Base-by-base conservation (phyloP, 1,140 invertebrate genomes). In the Drosophila ironensis region DNA sequence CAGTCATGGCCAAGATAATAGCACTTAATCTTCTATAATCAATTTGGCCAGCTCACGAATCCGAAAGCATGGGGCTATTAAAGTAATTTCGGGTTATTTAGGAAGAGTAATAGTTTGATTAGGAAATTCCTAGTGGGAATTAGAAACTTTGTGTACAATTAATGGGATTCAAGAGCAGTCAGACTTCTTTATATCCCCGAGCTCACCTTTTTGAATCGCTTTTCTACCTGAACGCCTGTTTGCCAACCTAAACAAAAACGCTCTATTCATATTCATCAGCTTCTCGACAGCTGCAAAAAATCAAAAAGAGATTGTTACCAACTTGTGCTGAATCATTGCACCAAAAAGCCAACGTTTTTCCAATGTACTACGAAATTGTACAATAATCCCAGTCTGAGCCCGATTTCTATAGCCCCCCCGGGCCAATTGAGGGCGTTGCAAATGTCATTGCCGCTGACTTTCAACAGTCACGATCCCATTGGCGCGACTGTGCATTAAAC, bases 181-280 rank as follows among this genome's bases (percentile, higher is more conserved):
- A 20, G 6, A 1, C 1, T 24, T 63, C 33, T 4, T 2, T 1
- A 12, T 12, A 3, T 47, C 28, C 1, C 2, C 3, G 60, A 37
- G 4, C 12, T 41, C 4, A 8, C 11, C 14, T 3, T 44, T 9
- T 16, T 37, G 7, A 37, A 57, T 14, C 37, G 48, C 9, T 48
- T 61, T 61, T 46, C n/a, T 67, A 78, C 16, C 38, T 73, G 48
- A 72, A n/a, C n/a, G 53, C 37, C 33, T 61, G 45, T 61, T 53
- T 20, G 59, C 33, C 30, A 48, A 68, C 41, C 25, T 40, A 19
- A 19, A 30, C 56, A 48, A 47, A 63, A 63, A 63, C 42, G 19
- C 12, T 47, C 42, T 64, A 63, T 64, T 48, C 60, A 63, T 63
- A 63, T 64, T 63, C 56, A 63, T 63, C 57, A 60, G 30, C 28